Percentiles rank a stretch among this genome's conserved stretches.
Conservation (phyloP, 2,113 vertebrate species). For the Protomyctophum bolini region DNA sequence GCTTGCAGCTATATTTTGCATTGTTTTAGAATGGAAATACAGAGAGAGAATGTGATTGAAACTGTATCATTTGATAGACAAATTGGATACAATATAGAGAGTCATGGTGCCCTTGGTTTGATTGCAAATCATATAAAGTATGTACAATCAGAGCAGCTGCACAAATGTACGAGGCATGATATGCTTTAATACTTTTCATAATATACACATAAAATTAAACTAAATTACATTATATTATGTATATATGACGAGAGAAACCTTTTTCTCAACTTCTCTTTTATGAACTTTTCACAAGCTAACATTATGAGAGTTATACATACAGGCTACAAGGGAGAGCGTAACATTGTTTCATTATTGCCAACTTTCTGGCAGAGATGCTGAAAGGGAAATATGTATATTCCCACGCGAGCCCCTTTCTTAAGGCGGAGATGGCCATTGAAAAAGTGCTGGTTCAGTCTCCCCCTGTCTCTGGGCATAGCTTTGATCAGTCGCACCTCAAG, state of each 20-base stretch:
- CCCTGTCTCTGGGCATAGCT: conserved; percentile 77
- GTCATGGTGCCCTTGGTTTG: too few relatives aligned
- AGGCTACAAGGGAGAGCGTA: conserved; percentile 10
- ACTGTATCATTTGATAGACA: background rate
- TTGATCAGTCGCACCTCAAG: conserved; percentile 82
- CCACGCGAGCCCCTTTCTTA: conserved; percentile 39
- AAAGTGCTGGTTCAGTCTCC: conserved; percentile 79
- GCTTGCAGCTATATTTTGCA: conserved; percentile 15
- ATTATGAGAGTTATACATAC: conserved; percentile 12
- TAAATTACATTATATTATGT: too few relatives aligned
- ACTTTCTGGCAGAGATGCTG: conserved; percentile 45
- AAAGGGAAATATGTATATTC: conserved; percentile 67
- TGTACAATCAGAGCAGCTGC: too few relatives aligned
- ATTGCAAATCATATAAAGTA: too few relatives aligned
- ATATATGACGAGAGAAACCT: background rate
- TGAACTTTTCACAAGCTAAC: conserved; percentile 3
- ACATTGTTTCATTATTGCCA: conserved; percentile 31
- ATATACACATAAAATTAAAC: too few relatives aligned
- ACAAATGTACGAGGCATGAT: too few relatives aligned
- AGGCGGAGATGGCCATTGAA: conserved; percentile 73
- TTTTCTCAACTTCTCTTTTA: conserved; percentile 14
- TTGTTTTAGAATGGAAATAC: conserved; percentile 30
- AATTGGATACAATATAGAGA: too few relatives aligned
- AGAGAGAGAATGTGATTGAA: background rate
- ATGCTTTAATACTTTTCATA: too few relatives aligned